Base-by-base conservation (phyloP, 2,113 vertebrate species). In the Salvator merianae region DNA sequence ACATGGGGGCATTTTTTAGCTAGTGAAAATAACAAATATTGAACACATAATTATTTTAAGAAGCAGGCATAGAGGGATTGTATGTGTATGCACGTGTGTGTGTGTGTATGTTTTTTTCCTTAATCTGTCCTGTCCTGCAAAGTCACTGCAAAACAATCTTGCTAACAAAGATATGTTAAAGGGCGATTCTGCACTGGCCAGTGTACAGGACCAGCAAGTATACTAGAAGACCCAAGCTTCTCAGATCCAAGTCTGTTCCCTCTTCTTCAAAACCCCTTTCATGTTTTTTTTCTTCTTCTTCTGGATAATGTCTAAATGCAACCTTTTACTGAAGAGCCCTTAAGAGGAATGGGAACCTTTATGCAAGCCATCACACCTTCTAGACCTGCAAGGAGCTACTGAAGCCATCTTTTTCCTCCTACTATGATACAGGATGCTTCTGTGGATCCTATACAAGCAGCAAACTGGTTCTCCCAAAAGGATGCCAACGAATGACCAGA, bases 401-500 rank as follows among this genome's bases (percentile, higher is more conserved):
- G 30, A 47, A 16, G 4, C 26, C 7, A 24, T 43, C 26, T 16
- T 7, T 14, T 59, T 28, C 36, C 13, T 3, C 53, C 4, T 26
- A 22, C 68, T 20, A 38, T 16, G 55, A 53, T n/a, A 73, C 3
- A 5, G 30, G 18, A 14, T 36, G 55, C 55, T 82, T 63, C 55
- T 32, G 14, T 34, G 20, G 30, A 65, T 90, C 72, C 81, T 72
- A 47, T 55, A 85, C 69, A 84, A 92, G 90, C 86, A 90, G 89
- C 86, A 47, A 66, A 26, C 2, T 16, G 16, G 28, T 38, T 9
- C 85, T 90, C 87, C 83, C 90, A 74, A 84, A 18, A 1, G n/a
- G 69, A 30, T 66, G 69, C 91, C 84, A 88, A 89, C 79, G 84
- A 92, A 89, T 91, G 87, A 92, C 91, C 88, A 93, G 90, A 75